A percentile compares a stretch with the other conserved stretches of the same genome.
These are phyloP conservation scores for Campylorhamphus procurvoides DNA, from an alignment of 2,113 vertebrate species.

Conservation along the genomic window DNA sequence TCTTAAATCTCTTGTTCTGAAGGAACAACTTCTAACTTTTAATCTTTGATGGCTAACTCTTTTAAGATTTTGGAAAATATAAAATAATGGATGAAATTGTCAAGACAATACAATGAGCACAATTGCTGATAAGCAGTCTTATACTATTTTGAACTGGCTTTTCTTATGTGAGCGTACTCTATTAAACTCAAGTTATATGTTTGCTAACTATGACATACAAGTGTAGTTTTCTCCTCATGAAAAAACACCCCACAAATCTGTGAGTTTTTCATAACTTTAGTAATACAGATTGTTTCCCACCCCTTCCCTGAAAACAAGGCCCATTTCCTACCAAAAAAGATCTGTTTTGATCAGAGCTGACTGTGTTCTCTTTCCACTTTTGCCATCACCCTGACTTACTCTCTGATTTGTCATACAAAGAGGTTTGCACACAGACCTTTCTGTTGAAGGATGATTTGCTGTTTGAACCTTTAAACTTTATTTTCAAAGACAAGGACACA, in stretches of 20 bases:
- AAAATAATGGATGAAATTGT: not conserved
- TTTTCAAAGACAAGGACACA: not conserved
- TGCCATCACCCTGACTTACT: not conserved
- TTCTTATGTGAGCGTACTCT: not conserved
- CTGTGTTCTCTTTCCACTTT: not conserved
- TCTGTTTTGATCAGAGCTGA: not conserved
- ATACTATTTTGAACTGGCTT: not conserved
- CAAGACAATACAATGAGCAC: not conserved
- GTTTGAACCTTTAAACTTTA: not conserved
- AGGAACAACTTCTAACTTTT: not conserved
- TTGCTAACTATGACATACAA: not conserved
- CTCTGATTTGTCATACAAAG: not conserved
- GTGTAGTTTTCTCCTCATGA: not conserved
- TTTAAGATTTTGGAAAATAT: not conserved
- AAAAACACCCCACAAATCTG: accelerated
- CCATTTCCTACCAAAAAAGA: not conserved
- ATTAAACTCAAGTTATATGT: not conserved
- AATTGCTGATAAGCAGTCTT: not conserved
- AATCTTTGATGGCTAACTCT: not conserved
- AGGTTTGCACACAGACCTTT: not conserved
- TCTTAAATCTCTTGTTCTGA: not conserved
- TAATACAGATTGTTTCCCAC: not conserved
- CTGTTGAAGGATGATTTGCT: not conserved
- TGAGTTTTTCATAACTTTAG: not conserved
- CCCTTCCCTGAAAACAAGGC: not conserved